These are phyloP conservation scores for Eristalis arbustorum DNA, from an alignment of 2,888 invertebrate genomes.

Conservation along the genomic window DNA sequence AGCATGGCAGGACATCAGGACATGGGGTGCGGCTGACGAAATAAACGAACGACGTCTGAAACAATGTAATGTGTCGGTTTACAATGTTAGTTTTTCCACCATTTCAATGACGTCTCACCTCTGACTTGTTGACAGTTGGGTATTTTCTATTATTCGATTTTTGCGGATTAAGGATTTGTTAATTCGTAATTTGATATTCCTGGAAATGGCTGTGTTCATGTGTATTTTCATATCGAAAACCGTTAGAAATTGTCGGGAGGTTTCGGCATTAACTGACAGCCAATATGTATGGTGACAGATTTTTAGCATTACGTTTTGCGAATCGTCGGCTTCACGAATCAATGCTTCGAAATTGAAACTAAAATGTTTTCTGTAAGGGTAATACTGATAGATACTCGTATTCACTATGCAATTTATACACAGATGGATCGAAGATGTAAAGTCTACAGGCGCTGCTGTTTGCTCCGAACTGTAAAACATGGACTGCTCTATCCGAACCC, in stretches of 20 bases:
- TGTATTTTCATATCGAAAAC: background rate
- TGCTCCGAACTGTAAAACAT: too few species aligned
- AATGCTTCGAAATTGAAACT: too few species aligned
- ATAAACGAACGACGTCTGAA: constrained; percentile 11
- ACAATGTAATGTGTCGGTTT: constrained; percentile 56
- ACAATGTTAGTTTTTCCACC: constrained; percentile 21
- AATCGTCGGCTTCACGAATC: too few species aligned
- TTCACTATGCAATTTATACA: too few species aligned
- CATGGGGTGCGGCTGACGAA: constrained; percentile 10
- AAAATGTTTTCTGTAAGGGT: too few species aligned
- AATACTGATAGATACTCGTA: too few species aligned
- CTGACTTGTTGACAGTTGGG: constrained; percentile 57
- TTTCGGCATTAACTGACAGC: background rate
- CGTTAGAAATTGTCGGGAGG: background rate
- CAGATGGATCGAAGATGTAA: too few species aligned
- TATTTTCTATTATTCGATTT: constrained; percentile 3
- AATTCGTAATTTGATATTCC: constrained; percentile 48
- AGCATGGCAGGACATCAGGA: constrained; percentile 21
- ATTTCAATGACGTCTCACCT: constrained; percentile 19
- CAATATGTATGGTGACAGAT: background rate
- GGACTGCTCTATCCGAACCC: too few species aligned
- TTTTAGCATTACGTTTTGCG: too few species aligned
- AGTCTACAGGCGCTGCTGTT: too few species aligned
- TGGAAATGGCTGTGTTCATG: background rate
- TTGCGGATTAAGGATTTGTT: background rate